Base-by-base conservation (phyloP, 2,888 invertebrate species). In the Epistrophe grossulariae region DNA sequence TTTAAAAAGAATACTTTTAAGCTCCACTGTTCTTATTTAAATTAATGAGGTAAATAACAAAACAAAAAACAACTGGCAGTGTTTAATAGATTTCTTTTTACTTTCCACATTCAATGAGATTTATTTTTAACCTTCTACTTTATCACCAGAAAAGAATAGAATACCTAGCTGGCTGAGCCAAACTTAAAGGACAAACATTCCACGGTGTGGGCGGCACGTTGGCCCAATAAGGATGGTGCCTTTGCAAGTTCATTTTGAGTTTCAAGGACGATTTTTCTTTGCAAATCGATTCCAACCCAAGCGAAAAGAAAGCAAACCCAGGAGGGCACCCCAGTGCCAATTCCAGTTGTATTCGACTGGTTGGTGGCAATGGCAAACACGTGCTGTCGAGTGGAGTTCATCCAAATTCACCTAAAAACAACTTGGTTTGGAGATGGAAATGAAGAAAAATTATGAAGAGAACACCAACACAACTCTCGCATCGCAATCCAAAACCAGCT, bases 191-290 rank as follows among this genome's bases (percentile, higher is more conserved):
- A 24, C 40, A 43, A 59, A 17, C 11, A 11, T 35, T 59, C 9
- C 24, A 43, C 24, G 40, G 62, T 19, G 60, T 43, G 40, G 62
- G 40, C 43, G 62, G 62, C 10, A 43, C 15, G 24, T 19, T 40
- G 40, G 62, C 40, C 43, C 24, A 62, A 28, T 38, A 43, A 50
- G n/a, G 62, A 70, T 70, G 24, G n/a, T 48, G 38, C 3, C 59
- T 64, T 19, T 19, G 52, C 4, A 38, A 19, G 50, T 68, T 68
- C 35, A 50, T 59, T 52, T 28, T 28, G 13, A 28, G 45, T 55
- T 84, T 81, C 84, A 85, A 85, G 84, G 84, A 77, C 84, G 76
- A 68, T 35, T 62, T 62, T 72, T 52, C 40, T 28, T 72, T 52
- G 35, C 15, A 48, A 72, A 85, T 85, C 81, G 81, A 85, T 85